These are phyloP conservation scores for Isaurus tuberculatus DNA, from an alignment of 92 coral and sea anemone species.

Conservation along the genomic window DNA sequence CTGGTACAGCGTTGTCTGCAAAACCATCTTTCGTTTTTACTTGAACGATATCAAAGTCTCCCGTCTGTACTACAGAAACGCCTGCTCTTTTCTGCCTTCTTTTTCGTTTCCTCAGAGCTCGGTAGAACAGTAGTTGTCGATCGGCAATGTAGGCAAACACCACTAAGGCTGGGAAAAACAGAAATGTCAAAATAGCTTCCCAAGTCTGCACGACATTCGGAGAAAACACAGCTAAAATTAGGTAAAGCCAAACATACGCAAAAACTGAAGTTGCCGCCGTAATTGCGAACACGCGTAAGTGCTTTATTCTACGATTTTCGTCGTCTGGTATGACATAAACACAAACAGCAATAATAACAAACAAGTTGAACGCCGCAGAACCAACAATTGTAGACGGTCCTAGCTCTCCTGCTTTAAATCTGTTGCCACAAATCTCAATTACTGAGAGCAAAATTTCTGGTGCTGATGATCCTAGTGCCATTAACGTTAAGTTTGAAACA, in stretches of 20 bases:
- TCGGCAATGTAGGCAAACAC: constrained; percentile 92
- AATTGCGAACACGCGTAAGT: constrained; percentile 96
- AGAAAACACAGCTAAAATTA: constrained; percentile 86
- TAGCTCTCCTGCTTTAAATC: constrained; percentile 93
- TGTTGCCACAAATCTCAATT: constrained; percentile 90
- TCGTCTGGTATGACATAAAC: constrained; percentile 96
- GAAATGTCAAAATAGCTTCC: constrained; percentile 91
- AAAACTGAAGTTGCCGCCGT: constrained; percentile 92
- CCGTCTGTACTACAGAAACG: constrained; percentile 93
- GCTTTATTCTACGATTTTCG: constrained; percentile 91
- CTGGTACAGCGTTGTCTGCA: constrained; percentile 75
- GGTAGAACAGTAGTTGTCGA: constrained; percentile 87
- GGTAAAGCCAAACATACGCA: constrained; percentile 94
- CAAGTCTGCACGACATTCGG: constrained; percentile 77
- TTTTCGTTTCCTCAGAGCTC: constrained; percentile 85
- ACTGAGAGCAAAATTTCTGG: constrained; percentile 97
- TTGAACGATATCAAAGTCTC: constrained; percentile 95
- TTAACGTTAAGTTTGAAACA: constrained; percentile 96
- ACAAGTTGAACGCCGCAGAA: constrained; percentile 98
- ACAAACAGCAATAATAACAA: constrained; percentile 94
- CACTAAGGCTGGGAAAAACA: constrained; percentile 90
- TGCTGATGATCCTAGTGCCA: constrained; percentile 99
- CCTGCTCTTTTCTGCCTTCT: constrained; percentile 95
- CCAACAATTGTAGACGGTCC: constrained; percentile 99
- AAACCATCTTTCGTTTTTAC: constrained; percentile 84